Evolutionary conservation across 2,888 invertebrate genomes (phyloP).

Genomic region (Zelleria hepariella): DNA sequence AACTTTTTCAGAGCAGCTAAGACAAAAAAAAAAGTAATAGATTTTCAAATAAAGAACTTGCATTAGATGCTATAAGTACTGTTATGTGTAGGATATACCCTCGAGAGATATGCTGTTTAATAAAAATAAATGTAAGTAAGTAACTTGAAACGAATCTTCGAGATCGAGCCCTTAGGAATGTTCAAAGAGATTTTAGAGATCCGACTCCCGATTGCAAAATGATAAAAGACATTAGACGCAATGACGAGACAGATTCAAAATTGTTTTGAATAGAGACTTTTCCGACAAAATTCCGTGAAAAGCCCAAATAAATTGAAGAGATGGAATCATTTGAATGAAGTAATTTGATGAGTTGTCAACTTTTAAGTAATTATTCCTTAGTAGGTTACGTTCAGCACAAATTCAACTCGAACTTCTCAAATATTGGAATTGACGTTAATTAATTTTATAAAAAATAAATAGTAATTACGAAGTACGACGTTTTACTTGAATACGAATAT

Average conservation of each 20-base stretch:
- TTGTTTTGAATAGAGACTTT: conserved; percentile 3
- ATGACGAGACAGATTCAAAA: conserved; percentile 2
- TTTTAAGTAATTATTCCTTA: conserved; percentile 1
- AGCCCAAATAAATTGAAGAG: not conserved
- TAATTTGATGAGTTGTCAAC: conserved; percentile 6
- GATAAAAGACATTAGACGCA: conserved; percentile 1
- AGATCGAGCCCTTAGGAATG: not conserved
- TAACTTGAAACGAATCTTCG: not conserved
- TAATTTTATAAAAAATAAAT: too few species aligned
- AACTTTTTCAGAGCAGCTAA: not conserved
- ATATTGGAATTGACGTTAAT: not conserved
- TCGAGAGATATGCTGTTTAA: too few species aligned
- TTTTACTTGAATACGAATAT: too few species aligned
- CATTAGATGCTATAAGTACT: too few species aligned
- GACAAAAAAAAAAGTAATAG: not conserved
- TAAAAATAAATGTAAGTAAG: too few species aligned
- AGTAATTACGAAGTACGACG: too few species aligned
- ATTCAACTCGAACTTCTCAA: not conserved
- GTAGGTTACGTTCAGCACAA: not conserved
- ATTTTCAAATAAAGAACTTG: too few species aligned
- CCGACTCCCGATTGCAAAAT: not conserved
- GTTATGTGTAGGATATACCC: too few species aligned
- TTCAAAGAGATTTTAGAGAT: not conserved
- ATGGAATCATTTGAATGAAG: not conserved
- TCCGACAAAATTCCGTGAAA: not conserved